A percentile compares a stretch with the other conserved stretches of the same genome.
Conservation (phyloP, 2,797 vertebrate species). For the Liasis olivaceus region DNA sequence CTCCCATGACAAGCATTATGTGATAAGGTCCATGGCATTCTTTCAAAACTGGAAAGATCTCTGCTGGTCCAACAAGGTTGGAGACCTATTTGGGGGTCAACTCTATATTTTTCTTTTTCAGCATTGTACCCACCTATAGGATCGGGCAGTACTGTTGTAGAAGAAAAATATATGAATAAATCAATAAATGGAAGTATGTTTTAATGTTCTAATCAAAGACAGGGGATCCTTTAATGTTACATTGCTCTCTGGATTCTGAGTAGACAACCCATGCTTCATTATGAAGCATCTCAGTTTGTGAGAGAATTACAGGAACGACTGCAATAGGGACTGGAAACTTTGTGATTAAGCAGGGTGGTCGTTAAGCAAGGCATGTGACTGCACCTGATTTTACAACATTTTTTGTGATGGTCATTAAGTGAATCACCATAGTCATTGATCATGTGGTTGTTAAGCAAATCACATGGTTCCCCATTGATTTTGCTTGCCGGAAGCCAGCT, state of each 20-base stretch:
- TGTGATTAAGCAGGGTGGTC: too few relatives aligned
- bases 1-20: background rate
- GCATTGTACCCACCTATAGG: background rate
- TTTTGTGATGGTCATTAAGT: too few relatives aligned
- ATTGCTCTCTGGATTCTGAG: background rate
- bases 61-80: background rate
- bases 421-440: too few relatives aligned
- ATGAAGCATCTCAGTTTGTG: background rate
- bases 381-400: too few relatives aligned
- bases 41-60: background rate
- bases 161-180: background rate
- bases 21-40: background rate
- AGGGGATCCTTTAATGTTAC: background rate
- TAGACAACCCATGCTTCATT: background rate
- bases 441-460: too few relatives aligned
- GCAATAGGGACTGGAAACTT: too few relatives aligned
- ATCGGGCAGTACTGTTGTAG: background rate
- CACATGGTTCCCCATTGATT: too few relatives aligned
- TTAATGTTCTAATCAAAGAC: background rate
- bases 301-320: too few relatives aligned
- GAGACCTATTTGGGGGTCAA: background rate
- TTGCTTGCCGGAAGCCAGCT: too few relatives aligned
- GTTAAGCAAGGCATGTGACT: too few relatives aligned
- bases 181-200: too few relatives aligned
- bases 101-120: background rate